Conservation (phyloP, 2,888 invertebrate species). For the Thelaira solivaga region DNA sequence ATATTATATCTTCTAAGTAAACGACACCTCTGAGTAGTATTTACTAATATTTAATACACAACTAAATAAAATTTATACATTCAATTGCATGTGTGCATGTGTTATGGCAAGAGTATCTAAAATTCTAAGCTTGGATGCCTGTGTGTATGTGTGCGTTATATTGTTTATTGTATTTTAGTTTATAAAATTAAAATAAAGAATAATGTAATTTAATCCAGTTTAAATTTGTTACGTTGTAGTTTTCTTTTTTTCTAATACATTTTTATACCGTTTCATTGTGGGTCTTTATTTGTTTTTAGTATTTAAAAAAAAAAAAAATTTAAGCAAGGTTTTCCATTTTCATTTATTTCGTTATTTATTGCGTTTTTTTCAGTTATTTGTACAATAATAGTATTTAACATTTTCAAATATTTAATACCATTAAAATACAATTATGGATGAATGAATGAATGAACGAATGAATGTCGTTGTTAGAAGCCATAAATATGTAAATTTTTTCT, state of each 20-base stretch:
- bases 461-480: constrained; percentile 54
- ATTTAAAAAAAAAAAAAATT: constrained; percentile 48
- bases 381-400: constrained; percentile 45
- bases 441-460: constrained; percentile 41
- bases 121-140: not conserved
- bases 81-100: not conserved
- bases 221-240: constrained; percentile 47
- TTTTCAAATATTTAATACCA: constrained; percentile 57
- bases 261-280: constrained; percentile 27
- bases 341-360: constrained; percentile 19
- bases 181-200: constrained; percentile 60
- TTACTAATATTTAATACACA: constrained; percentile 49
- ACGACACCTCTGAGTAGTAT: constrained; percentile 18
- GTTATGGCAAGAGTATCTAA: not conserved
- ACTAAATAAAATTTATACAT: not conserved
- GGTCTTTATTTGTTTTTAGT: constrained; percentile 19
- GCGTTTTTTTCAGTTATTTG: constrained; percentile 31
- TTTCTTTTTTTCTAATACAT: constrained; percentile 51
- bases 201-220: constrained; percentile 60
- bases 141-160: not conserved
- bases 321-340: constrained; percentile 39
- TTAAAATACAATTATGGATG: constrained; percentile 62
- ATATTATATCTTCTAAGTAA: not conserved
- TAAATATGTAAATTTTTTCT: constrained; percentile 59
- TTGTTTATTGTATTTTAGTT: constrained; percentile 49